Conservation (phyloP, 2,888 invertebrate genomes). For the Drosophila mimetica region DNA sequence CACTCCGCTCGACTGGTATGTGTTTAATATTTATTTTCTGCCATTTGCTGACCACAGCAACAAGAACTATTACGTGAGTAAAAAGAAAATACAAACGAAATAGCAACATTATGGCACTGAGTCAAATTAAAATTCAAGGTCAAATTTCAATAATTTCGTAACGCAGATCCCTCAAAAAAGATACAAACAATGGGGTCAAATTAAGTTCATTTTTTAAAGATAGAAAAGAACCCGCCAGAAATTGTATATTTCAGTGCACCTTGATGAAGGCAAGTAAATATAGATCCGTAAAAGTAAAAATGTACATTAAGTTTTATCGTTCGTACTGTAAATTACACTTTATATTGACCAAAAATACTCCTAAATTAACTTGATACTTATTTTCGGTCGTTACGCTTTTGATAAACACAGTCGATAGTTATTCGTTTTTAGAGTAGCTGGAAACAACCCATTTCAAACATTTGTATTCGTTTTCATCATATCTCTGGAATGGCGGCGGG, state of each 20-base stretch:
- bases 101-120: slow-evolving; percentile 36
- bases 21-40: slow-evolving; percentile 81
- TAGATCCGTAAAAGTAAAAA: no score
- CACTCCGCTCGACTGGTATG: slow-evolving; percentile 22
- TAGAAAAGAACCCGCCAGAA: no score
- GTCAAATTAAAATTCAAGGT: slow-evolving; percentile 26
- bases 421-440: background rate
- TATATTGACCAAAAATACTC: no score
- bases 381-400: no score
- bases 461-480: slow-evolving; percentile 37
- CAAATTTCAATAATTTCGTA: background rate
- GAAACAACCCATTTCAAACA: slow-evolving; percentile 35
- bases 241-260: no score
- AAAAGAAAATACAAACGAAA: slow-evolving; percentile 30
- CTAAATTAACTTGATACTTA: no score
- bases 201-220: no score
- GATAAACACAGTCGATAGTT: background rate
- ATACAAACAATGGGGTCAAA: no score
- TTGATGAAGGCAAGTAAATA: no score
- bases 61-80: slow-evolving; percentile 44
- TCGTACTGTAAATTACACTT: no score
- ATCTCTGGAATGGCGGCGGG: slow-evolving; percentile 1
- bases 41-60: slow-evolving; percentile 75
- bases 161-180: background rate
- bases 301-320: no score